Evolutionary conservation across 2,113 vertebrate genomes (phyloP).

Genomic region (Sinocyclocheilus rhinocerous): DNA sequence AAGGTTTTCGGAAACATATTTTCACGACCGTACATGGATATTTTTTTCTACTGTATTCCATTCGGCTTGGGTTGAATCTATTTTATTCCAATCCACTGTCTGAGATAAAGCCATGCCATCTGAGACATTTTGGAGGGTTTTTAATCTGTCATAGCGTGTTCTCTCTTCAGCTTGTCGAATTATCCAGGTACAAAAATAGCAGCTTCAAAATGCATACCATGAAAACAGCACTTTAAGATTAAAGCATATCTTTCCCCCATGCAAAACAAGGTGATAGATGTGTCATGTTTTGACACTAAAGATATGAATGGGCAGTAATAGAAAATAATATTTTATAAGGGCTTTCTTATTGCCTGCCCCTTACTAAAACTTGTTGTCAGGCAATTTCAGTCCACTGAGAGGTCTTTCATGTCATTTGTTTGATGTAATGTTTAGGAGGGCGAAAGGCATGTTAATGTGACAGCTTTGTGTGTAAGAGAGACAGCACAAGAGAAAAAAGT

Average conservation of each 20-base stretch:
- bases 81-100: not conserved
- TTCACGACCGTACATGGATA: not conserved
- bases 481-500: slow-evolving; percentile 25
- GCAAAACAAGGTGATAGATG: slow-evolving; percentile 11
- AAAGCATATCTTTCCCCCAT: not conserved
- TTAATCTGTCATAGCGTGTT: slow-evolving; percentile 18
- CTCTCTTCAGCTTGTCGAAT: not conserved
- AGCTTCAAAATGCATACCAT: not conserved
- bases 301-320: slow-evolving; percentile 16
- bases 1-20: slow-evolving; percentile 16
- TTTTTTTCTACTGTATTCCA: slow-evolving; percentile 19
- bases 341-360: not conserved
- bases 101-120: not conserved
- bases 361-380: not conserved
- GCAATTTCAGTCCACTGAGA: slow-evolving; percentile 32
- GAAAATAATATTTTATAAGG: slow-evolving; percentile 17
- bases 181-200: not conserved
- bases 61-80: not conserved
- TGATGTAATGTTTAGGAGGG: slow-evolving; percentile 44
- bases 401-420: slow-evolving; percentile 45
- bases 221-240: not conserved
- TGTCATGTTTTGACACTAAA: slow-evolving; percentile 24
- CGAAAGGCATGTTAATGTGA: slow-evolving; percentile 46
- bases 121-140: slow-evolving; percentile 7
- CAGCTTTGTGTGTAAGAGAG: slow-evolving; percentile 39